Base-by-base conservation (phyloP, 2,113 vertebrate genomes). In the Silurus meridionalis region DNA sequence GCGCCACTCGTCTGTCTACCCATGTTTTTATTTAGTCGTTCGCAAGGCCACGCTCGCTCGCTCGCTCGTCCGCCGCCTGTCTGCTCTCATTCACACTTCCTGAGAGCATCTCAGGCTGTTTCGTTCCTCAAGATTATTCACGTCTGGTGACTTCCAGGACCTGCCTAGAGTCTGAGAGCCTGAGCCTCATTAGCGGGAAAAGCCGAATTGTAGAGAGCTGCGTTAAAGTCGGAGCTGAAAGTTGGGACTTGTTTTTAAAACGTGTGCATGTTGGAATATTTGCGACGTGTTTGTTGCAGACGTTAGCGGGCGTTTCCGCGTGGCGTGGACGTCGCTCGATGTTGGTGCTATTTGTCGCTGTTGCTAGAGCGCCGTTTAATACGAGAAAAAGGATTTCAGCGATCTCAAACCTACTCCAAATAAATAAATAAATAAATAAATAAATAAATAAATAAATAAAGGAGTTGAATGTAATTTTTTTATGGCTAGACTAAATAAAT, bases 131-230 rank as follows among this genome's bases (percentile, higher is more conserved):
- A 37, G 14, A 58, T 9, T 79, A 80, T 23, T 23, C 57, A 80
- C 17, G 2, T 11, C 78, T 11, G 28, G 8, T 10, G 2, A 61
- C 11, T 66, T 61, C 48, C 23, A 63, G 23, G 61, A 37, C 69
- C 91, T 89, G 66, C 81, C 86, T 87, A 92, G 90, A 90, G 87
- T 89, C 89, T 57, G 60, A 4, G 5, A 58, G 66, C 77, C 85
- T 55, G 4, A 52, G 75, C 80, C 85, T 60, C 86, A 66, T 80
- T 57, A 74, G 89, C 80, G 57, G 64, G 0, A 83, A 77, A 82
- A 91, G 92, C 46, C 46, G 23, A 74, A 74, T 6, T 75, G 72
- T 52, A 23, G 5, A 23, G 52, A 74, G 21, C 7, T 23, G 52
- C 46, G 10, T 4, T 52, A 74, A 69, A 28, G n/a, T 46, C 28